Evolutionary conservation across 2,113 vertebrate genomes (phyloP).

Genomic region (Noturus placidus): DNA sequence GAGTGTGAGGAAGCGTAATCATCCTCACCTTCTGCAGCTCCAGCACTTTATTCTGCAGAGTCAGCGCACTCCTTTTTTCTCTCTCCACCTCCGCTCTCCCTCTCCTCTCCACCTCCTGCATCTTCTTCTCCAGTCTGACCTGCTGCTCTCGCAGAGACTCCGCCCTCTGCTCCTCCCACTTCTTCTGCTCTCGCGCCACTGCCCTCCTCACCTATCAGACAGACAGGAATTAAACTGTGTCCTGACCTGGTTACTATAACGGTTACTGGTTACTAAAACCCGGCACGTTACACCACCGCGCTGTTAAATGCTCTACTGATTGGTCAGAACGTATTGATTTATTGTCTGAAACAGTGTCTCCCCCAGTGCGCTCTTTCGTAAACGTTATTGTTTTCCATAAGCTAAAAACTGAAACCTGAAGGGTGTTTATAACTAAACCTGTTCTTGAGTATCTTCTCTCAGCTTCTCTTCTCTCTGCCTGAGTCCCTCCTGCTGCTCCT

Average conservation of each 20-base stretch:
- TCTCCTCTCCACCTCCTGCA: constrained; percentile 42
- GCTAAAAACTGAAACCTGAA: too few species aligned
- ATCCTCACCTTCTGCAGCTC: constrained; percentile 71
- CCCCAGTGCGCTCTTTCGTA: neutral
- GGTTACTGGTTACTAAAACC: too few species aligned
- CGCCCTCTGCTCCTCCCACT: constrained; percentile 61
- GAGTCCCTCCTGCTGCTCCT: constrained; percentile 58
- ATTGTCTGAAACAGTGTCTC: neutral
- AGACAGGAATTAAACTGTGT: neutral
- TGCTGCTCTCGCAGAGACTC: constrained; percentile 56
- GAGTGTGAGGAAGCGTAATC: neutral
- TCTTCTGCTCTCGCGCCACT: constrained; percentile 56
- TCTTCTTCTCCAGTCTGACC: constrained; percentile 63
- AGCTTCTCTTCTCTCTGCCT: constrained; percentile 60
- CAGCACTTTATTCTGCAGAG: constrained; percentile 63
- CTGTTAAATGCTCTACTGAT: neutral
- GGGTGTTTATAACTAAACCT: constrained; percentile 51
- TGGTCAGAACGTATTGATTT: neutral
- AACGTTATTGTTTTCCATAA: too few species aligned
- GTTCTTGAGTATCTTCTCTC: constrained; percentile 56
- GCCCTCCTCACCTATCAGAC: constrained; percentile 53
- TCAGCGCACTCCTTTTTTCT: constrained; percentile 55
- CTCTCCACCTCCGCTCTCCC: constrained; percentile 52
- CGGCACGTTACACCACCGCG: neutral
- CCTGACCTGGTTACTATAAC: neutral